These are phyloP conservation scores for Stramonita haemastoma DNA, from an alignment of 2,888 invertebrate genomes.

Conservation along the genomic window DNA sequence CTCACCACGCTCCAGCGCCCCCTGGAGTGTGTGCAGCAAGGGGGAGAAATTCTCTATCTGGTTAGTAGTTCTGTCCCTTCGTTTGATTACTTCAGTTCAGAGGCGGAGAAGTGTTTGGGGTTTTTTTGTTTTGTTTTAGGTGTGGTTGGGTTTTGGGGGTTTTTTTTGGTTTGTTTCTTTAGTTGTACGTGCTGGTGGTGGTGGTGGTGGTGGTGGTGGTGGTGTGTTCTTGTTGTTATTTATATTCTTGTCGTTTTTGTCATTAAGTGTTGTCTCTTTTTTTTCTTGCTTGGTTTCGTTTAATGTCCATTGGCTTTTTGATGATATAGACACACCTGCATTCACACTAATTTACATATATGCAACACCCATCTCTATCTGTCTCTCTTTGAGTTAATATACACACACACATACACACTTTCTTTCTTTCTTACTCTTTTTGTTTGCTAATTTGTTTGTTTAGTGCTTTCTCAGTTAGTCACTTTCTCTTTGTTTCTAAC, in stretches of 20 bases:
- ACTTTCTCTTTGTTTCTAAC: background rate
- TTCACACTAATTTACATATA: too few species aligned
- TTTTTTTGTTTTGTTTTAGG: background rate
- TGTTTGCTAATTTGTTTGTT: background rate
- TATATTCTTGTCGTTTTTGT: background rate
- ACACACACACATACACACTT: too few species aligned
- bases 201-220: too few species aligned
- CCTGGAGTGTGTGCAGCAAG: slow-evolving; percentile 69
- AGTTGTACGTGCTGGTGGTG: too few species aligned
- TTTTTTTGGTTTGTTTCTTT: too few species aligned
- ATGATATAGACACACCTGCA: too few species aligned
- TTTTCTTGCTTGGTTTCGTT: too few species aligned
- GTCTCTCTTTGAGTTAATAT: too few species aligned
- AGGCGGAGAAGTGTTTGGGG: background rate
- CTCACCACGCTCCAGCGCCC: slow-evolving; percentile 59
- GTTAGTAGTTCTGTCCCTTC: slow-evolving; percentile 52
- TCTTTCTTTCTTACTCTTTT: background rate
- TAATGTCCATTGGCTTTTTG: too few species aligned
- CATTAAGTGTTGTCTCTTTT: too few species aligned
- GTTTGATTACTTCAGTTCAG: background rate
- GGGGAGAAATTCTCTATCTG: slow-evolving; percentile 72
- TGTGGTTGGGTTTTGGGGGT: background rate
- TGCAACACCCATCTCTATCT: too few species aligned
- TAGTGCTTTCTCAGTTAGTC: background rate
- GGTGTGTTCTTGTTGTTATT: background rate